These are phyloP conservation scores for Periophthalmus modestus DNA, from an alignment of 2,113 vertebrate genomes.

Conservation along the genomic window DNA sequence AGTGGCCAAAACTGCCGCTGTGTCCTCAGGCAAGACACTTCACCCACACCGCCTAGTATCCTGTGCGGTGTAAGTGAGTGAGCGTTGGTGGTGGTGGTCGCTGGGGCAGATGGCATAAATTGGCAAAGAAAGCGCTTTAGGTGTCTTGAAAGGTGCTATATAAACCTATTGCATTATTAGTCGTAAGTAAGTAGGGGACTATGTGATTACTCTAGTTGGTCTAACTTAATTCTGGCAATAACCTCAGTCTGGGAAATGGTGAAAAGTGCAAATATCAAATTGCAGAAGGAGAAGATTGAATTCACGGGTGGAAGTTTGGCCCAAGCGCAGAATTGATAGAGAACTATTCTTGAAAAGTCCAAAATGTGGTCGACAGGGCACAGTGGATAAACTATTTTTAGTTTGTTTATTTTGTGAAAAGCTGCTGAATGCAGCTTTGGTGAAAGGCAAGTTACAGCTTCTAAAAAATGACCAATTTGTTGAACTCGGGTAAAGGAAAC, in stretches of 20 bases:
- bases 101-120: no score
- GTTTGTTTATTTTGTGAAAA: not conserved
- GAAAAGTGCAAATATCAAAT: not conserved
- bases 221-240: no score
- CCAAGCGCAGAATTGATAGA: conserved; percentile 4
- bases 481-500: not conserved
- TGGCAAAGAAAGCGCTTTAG: no score
- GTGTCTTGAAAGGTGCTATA: no score
- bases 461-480: not conserved
- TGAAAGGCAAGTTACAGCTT: not conserved
- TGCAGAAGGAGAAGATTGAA: not conserved
- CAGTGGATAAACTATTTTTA: conserved; percentile 24
- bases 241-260: not conserved
- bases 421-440: not conserved
- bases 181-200: no score
- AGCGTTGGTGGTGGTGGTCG: no score
- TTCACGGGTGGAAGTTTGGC: not conserved
- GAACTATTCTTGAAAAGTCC: conserved; percentile 11
- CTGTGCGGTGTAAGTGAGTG: no score
- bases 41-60: no score
- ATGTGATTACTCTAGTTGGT: no score
- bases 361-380: conserved; percentile 5
- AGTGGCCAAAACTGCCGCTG: no score
- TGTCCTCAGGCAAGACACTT: no score
- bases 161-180: no score